Evolutionary conservation across 2,113 vertebrate species (phyloP).

Genomic region (Amazona guildingii): DNA sequence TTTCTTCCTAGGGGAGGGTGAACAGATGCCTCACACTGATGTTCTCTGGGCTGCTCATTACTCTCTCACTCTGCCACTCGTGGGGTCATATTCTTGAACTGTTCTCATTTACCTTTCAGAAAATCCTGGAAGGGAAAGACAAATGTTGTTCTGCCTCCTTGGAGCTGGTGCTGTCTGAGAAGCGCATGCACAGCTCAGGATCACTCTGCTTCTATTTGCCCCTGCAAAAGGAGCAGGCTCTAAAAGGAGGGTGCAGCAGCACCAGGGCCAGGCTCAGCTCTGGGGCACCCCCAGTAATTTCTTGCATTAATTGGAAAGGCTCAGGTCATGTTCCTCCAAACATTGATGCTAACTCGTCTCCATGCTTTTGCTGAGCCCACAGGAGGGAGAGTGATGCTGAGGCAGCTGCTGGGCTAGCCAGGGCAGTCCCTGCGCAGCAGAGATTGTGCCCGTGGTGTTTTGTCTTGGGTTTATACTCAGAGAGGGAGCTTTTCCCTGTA

Average conservation of each 20-base stretch:
- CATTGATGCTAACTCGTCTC: neutral
- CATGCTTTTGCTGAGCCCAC: neutral
- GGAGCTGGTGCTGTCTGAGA: neutral
- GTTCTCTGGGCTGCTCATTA: neutral
- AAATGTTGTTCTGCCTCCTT: neutral
- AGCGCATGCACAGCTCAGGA: neutral
- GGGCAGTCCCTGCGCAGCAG: neutral
- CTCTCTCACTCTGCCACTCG: neutral
- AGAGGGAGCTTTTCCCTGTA: neutral
- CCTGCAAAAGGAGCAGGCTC: neutral
- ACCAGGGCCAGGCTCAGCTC: neutral
- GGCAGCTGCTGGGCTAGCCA: neutral
- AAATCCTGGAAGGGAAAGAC: conserved; percentile 26
- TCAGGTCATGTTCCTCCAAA: neutral
- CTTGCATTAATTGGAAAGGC: neutral
- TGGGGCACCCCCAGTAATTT: neutral
- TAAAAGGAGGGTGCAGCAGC: neutral
- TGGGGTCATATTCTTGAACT: neutral
- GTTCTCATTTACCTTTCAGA: conserved; percentile 28
- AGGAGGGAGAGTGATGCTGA: neutral
- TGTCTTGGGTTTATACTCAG: neutral
- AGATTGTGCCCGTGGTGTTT: neutral
- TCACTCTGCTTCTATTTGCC: neutral
- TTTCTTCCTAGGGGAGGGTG: neutral
- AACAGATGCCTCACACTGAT: neutral